These are phyloP conservation scores for Tridacna crocea DNA, from an alignment of 2,888 invertebrate genomes.

Conservation along the genomic window DNA sequence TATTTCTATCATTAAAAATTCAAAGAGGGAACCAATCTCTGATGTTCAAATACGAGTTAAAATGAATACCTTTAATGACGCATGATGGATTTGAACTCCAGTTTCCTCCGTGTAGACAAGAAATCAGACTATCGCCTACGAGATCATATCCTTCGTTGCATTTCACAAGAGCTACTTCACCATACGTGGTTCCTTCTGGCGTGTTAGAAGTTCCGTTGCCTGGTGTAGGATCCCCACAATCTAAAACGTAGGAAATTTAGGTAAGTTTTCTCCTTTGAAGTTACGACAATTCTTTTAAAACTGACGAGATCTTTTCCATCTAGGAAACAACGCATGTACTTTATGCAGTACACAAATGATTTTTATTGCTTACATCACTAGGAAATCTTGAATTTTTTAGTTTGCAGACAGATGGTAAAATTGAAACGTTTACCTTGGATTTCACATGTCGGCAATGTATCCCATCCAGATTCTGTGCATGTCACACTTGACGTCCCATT, in stretches of 20 bases:
- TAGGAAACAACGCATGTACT: too few relatives aligned
- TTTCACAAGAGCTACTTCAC: conserved; percentile 8
- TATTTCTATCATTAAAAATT: too few relatives aligned
- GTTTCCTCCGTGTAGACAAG: conserved; percentile 19
- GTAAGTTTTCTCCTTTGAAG: too few relatives aligned
- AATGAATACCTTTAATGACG: conserved; percentile 24
- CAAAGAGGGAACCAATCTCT: too few relatives aligned
- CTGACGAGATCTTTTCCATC: too few relatives aligned
- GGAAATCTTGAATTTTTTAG: too few relatives aligned
- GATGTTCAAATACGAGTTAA: too few relatives aligned
- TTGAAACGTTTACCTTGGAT: conserved; percentile 26
- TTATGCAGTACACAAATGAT: too few relatives aligned
- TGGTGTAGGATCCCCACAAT: conserved; percentile 35
- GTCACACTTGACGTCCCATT: conserved; percentile 13
- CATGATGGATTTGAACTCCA: conserved; percentile 34
- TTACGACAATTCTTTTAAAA: too few relatives aligned
- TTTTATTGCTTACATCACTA: too few relatives aligned
- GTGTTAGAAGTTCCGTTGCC: conserved; percentile 19
- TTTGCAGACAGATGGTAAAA: too few relatives aligned
- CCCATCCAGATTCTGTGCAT: conserved; percentile 13
- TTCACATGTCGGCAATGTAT: not conserved
- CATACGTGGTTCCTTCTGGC: conserved; percentile 15
- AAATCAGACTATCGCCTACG: not conserved
- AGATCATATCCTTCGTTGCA: conserved; percentile 37
- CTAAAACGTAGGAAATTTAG: not conserved